A percentile compares a stretch with the other conserved stretches of the same genome.
These are phyloP conservation scores for Entelurus aequoreus DNA, from an alignment of 2,113 vertebrate genomes.

Conservation along the genomic window DNA sequence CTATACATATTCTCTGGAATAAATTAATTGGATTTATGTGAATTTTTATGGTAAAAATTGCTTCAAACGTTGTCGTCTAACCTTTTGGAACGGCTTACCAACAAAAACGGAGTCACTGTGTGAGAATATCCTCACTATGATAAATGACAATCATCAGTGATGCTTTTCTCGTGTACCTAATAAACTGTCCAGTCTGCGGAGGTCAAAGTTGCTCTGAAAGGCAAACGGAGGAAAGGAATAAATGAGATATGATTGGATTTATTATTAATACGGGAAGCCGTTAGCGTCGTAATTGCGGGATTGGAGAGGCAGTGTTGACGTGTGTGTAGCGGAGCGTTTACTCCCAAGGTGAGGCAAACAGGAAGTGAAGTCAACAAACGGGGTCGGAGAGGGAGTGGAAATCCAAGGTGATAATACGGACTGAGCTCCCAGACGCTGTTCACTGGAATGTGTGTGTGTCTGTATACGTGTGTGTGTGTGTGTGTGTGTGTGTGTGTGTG, in stretches of 20 bases:
- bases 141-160: too few relatives aligned
- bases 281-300: constrained; percentile 6
- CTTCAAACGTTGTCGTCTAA: too few relatives aligned
- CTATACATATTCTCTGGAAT: too few relatives aligned
- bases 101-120: not conserved
- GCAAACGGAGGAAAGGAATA: constrained; percentile 8
- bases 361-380: constrained; percentile 22
- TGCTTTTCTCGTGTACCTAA: too few relatives aligned
- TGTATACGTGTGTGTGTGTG: constrained; percentile 6
- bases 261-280: too few relatives aligned
- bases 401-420: constrained; percentile 21
- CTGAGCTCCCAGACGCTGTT: constrained; percentile 34
- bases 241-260: constrained; percentile 10
- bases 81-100: too few relatives aligned
- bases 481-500: too few relatives aligned
- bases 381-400: constrained; percentile 26
- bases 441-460: constrained; percentile 12
- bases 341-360: constrained; percentile 28
- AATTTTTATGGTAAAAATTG: too few relatives aligned
- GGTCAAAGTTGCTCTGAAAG: constrained; percentile 5
- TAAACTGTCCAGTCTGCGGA: not conserved
- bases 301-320: not conserved
- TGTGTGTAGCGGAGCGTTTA: constrained; percentile 7
- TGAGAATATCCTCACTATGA: too few relatives aligned
- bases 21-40: too few relatives aligned